Conservation (phyloP, 2,113 vertebrate species). For the Isurus oxyrinchus region DNA sequence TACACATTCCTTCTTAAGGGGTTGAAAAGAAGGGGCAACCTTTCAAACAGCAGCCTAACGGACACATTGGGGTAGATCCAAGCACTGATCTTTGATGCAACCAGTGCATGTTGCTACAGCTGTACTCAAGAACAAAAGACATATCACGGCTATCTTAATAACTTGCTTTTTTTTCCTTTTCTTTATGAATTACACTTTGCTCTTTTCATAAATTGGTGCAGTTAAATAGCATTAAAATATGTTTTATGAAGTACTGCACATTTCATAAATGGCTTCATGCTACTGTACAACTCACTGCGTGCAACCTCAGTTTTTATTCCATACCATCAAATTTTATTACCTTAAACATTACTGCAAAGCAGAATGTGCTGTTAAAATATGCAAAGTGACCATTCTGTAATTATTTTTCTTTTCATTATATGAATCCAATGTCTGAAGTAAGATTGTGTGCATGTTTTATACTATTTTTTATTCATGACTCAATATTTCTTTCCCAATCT, state of each 20-base stretch:
- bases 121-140: neutral
- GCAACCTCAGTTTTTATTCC: conserved; percentile 26
- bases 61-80: neutral
- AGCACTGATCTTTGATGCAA: neutral
- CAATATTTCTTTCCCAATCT: neutral
- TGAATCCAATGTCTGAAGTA: neutral
- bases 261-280: neutral
- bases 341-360: neutral
- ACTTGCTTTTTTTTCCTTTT: neutral
- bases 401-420: neutral
- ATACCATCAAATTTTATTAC: conserved; percentile 25
- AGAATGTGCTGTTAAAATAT: conserved; percentile 19
- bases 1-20: neutral
- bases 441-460: neutral
- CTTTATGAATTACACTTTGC: conserved; percentile 4
- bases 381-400: neutral
- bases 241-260: conserved; percentile 22
- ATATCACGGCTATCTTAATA: neutral
- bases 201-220: neutral
- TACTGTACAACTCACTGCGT: neutral
- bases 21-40: neutral
- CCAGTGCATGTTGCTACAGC: too few species aligned
- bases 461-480: neutral
- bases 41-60: neutral
- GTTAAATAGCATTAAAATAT: conserved; percentile 27